A percentile compares a stretch with the other conserved stretches of the same genome.
These are phyloP conservation scores for Electrophaes corylata DNA, from an alignment of 2,888 invertebrate genomes.

Conservation along the genomic window DNA sequence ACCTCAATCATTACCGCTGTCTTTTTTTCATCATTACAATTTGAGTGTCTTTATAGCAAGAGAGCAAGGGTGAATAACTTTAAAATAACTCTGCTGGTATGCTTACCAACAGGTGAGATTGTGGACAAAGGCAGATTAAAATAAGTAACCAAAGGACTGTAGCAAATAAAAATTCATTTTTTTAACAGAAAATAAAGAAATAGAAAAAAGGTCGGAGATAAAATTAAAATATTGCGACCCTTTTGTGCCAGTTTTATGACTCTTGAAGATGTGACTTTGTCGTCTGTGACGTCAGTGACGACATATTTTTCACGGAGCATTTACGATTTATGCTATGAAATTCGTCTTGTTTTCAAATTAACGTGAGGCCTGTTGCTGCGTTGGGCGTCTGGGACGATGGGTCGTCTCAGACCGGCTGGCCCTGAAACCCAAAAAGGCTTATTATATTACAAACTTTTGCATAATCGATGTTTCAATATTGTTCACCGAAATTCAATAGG, in stretches of 20 bases:
- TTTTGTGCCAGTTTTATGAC: slow-evolving; percentile 30
- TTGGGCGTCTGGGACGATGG: slow-evolving; percentile 30
- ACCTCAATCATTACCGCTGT: neutral
- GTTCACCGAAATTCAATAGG: neutral
- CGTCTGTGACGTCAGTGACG: slow-evolving; percentile 12
- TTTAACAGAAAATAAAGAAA: slow-evolving; percentile 11
- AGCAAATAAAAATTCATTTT: slow-evolving; percentile 9
- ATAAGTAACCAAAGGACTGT: neutral
- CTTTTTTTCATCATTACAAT: neutral
- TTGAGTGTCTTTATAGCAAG: too few species aligned
- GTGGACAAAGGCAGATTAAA: neutral
- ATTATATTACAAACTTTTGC: neutral
- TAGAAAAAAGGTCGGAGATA: slow-evolving; percentile 23
- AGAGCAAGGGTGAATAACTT: too few species aligned
- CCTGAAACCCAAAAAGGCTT: slow-evolving; percentile 2
- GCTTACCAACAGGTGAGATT: neutral
- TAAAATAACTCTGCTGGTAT: too few species aligned
- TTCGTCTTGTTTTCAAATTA: slow-evolving; percentile 28
- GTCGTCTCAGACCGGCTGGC: slow-evolving; percentile 20
- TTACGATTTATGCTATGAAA: slow-evolving; percentile 21
- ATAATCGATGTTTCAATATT: slow-evolving; percentile 18
- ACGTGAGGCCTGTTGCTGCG: slow-evolving; percentile 22
- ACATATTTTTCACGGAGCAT: slow-evolving; percentile 20
- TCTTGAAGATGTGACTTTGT: slow-evolving; percentile 27
- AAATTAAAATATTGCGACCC: slow-evolving; percentile 34